Evolutionary conservation across 2,888 invertebrate genomes (phyloP).

Genomic region (Falcaria lacertinaria): DNA sequence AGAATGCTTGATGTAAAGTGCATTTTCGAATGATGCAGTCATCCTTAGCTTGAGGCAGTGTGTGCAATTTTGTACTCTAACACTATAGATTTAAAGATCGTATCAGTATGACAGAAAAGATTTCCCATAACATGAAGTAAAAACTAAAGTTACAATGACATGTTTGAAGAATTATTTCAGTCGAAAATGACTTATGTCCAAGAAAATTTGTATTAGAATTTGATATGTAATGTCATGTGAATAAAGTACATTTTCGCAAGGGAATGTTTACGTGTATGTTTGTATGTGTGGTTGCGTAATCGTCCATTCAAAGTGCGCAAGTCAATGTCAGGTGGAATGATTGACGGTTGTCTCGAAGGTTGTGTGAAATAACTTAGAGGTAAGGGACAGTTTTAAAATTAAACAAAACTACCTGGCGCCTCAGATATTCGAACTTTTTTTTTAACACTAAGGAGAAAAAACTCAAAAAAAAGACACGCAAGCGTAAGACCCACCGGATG

Average conservation of each 20-base stretch:
- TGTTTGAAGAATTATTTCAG: neutral
- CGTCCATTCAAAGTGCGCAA: constrained; percentile 10
- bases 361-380: neutral
- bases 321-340: constrained; percentile 19
- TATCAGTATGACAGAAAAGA: neutral
- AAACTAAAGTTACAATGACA: neutral
- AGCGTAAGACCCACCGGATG: too few relatives aligned
- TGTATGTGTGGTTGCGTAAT: neutral
- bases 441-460: too few relatives aligned
- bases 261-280: neutral
- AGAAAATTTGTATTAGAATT: neutral
- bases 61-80: neutral
- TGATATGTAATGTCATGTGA: neutral
- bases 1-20: neutral
- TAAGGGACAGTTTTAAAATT: neutral
- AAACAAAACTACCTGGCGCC: too few relatives aligned
- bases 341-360: constrained; percentile 12
- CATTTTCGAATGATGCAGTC: neutral
- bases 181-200: neutral
- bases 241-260: neutral
- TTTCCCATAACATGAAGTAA: neutral
- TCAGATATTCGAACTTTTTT: too few relatives aligned
- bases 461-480: too few relatives aligned
- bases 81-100: neutral
- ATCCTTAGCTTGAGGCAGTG: neutral